These are phyloP conservation scores for Apodemus speciosus DNA, from an alignment of 2,113 vertebrate species.

Conservation along the genomic window DNA sequence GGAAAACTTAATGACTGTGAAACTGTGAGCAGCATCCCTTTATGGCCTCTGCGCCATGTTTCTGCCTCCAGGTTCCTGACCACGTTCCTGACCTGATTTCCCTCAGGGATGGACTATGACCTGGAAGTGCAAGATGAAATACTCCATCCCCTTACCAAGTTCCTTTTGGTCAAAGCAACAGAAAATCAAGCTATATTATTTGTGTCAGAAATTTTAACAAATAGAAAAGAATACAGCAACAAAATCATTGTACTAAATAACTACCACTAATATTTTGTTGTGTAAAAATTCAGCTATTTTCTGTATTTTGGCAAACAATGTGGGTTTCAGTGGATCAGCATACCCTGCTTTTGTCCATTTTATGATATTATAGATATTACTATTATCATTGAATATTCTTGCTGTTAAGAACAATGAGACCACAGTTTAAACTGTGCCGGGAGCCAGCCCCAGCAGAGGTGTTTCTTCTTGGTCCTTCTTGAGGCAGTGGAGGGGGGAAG, in stretches of 20 bases:
- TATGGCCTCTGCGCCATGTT: not conserved
- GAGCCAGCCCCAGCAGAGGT: no score
- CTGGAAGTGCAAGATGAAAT: not conserved
- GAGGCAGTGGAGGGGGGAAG: no score
- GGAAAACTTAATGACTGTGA: not conserved
- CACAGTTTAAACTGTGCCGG: not conserved
- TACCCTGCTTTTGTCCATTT: not conserved
- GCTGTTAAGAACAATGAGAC: not conserved
- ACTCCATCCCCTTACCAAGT: not conserved
- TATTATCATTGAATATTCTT: not conserved
- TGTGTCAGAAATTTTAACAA: not conserved
- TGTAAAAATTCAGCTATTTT: not conserved
- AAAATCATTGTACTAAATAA: not conserved
- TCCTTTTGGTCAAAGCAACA: not conserved
- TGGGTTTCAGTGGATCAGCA: not conserved
- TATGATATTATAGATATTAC: not conserved
- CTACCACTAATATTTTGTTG: not conserved
- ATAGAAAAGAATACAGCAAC: not conserved
- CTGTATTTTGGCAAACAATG: not conserved
- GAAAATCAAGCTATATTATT: not conserved
- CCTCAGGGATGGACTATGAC: not conserved
- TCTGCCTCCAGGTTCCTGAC: no score
- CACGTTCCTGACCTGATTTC: not conserved
- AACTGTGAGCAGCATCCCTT: not conserved
- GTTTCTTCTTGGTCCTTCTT: no score